Evolutionary conservation across 2,888 invertebrate genomes (phyloP).

Genomic region (Rhabditoides inermis): DNA sequence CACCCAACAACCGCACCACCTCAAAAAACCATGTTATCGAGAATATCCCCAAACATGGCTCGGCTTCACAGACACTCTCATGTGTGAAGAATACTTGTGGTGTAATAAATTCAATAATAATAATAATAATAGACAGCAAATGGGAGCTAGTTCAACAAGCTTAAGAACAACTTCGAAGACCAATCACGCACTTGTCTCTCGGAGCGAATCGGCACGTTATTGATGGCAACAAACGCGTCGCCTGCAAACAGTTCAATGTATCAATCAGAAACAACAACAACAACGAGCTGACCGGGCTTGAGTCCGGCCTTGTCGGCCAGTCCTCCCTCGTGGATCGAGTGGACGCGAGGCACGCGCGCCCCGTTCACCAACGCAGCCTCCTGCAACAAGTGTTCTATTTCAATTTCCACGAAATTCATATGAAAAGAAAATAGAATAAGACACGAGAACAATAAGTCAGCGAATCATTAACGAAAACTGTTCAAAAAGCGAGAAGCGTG

Average conservation of each 20-base stretch:
- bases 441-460: no score
- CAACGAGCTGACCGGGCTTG: constrained; percentile 20
- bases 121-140: no score
- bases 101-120: no score
- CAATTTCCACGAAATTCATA: no score
- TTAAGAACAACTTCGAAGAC: background rate
- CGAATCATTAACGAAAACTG: background rate
- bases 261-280: no score
- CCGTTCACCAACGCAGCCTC: constrained; percentile 10
- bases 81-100: no score
- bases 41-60: no score
- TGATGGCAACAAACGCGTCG: constrained; percentile 44
- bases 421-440: no score
- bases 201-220: constrained; percentile 42
- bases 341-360: constrained; percentile 20
- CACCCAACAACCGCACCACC: constrained; percentile 32
- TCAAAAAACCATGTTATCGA: no score
- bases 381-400: no score
- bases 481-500: background rate
- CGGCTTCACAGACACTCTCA: no score
- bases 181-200: constrained; percentile 35
- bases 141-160: constrained; percentile 4
- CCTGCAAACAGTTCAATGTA: no score
- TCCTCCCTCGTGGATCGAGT: constrained; percentile 30
- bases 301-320: constrained; percentile 41